Base-by-base conservation (phyloP, 1,140 invertebrate species). In the Heterodera carotae region DNA sequence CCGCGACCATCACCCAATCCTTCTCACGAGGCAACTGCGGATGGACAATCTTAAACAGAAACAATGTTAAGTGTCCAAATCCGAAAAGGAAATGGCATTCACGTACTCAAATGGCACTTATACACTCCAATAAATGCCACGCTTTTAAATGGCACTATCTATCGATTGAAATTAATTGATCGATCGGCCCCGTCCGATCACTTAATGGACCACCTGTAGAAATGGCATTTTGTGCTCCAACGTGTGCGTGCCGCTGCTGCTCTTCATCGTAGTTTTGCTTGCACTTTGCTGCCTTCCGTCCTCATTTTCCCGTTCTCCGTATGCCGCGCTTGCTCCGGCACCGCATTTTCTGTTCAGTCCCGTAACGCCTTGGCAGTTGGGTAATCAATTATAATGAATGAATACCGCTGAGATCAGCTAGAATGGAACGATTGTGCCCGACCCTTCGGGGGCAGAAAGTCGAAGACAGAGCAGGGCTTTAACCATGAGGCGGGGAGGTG, bases 1-100 rank as follows among this genome's bases (percentile, higher is more conserved):
- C 72, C n/a, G 72, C 68, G 18, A 68, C n/a, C 68, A 79, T 39
- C 27, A 86, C 85, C 85, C 85, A 86, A 31, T 88, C 84, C 34
- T 81, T 75, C 72, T 86, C 85, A 31, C 82, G 77, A 25, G 85
- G 85, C 0, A 78, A 67, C 25, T 76, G 76, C 4, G 85, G 85
- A 68, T 87, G 84, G 12, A 83, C 78, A 34, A 88, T 76, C 76
- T 86, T 80, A 33, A 83, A 75, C 64, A 2, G 27, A 22, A 62
- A 69, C n/a, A n/a, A n/a, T n/a, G n/a, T n/a, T n/a, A n/a, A n/a
- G n/a, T n/a, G n/a, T n/a, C n/a, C n/a, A n/a, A n/a, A n/a, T n/a
- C n/a, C n/a, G n/a, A 69, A 69, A 69, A 39, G 27, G 27, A 18
- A 39, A 69, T 27, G 53, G n/a, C n/a, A n/a, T n/a, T n/a, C n/a